A percentile compares a stretch with the other conserved stretches of the same genome.
Conservation (phyloP, 2,113 vertebrate genomes). For the Motacilla tschutschensis region DNA sequence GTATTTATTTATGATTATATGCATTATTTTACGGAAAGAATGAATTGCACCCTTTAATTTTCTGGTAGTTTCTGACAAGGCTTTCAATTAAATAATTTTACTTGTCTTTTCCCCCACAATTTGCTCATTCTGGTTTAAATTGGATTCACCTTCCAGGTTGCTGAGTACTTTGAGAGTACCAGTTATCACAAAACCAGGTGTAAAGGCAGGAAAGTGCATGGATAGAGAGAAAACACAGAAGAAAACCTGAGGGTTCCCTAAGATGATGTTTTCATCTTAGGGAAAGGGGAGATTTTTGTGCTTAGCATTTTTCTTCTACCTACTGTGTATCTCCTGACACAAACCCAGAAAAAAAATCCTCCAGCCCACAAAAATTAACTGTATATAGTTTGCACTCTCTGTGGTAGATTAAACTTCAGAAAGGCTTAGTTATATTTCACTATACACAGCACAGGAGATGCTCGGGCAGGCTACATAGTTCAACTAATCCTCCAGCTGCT, state of each 20-base stretch:
- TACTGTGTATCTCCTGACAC: background rate
- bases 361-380: background rate
- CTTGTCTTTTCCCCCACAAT: background rate
- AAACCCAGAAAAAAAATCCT: background rate
- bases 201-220: background rate
- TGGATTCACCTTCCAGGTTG: background rate
- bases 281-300: background rate
- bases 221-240: background rate
- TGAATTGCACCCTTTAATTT: background rate
- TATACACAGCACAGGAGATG: background rate
- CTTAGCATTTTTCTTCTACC: background rate
- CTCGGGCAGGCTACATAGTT: background rate
- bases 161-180: background rate
- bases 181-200: background rate
- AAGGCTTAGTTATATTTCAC: background rate
- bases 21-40: background rate
- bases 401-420: background rate
- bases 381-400: background rate
- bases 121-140: background rate
- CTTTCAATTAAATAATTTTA: background rate
- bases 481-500: background rate
- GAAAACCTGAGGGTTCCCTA: background rate
- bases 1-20: background rate
- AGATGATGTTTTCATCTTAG: background rate
- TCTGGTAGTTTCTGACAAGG: background rate